Evolutionary conservation across 2,113 vertebrate genomes (phyloP), one percentile per base, ranked within the genome.

Genomic region (Cercocebus atys): DNA sequence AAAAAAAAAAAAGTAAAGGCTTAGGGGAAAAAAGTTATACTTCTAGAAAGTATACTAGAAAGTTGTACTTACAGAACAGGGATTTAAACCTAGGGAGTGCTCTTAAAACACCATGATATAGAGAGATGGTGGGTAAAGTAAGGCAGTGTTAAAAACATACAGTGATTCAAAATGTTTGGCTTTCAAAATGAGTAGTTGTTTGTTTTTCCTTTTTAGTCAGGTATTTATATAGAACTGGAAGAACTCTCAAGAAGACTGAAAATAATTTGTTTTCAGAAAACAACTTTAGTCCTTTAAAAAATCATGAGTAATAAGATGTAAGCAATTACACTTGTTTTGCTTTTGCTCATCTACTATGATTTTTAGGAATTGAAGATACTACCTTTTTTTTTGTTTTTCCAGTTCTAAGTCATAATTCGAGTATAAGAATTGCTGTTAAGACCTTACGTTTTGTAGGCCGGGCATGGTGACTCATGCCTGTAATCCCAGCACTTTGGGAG

Each of bases 211-310:
- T 93, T 78, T 95, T n/a, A 40, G 27, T 81, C n/a, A 92, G 40
- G 20, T 27, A 93, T 91, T 91, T 79, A 32, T 90, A 23, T 85
- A 73, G 66, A 82, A 89, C 16, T 9, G 38, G 23, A 88, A 89
- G 57, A 85, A 88, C n/a, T 50, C 45, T 73, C 55, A 96, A 10
- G 64, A 88, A 10, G 57, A 93, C 22, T 27, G 55, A 70, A 95
- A 70, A 73, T 27, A 87, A 89, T 92, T 92, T 97, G 73, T 92
- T 96, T 96, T 88, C 52, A 95, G 64, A 50, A 96, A 88, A 72
- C 27, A 96, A 50, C 8, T 91, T 97, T 50, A 94, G n/a, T n/a
- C 17, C 32, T 94, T 94, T 68, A 81, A 40, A 75, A 86, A 59
- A 66, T 70, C 57, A 59, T 95, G 32, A 86, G 78, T 88, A 90